Percentiles rank a stretch among this genome's conserved stretches.
These are phyloP conservation scores for Gymnocephalus cernua DNA, from an alignment of 2,113 vertebrate genomes.

Conservation along the genomic window DNA sequence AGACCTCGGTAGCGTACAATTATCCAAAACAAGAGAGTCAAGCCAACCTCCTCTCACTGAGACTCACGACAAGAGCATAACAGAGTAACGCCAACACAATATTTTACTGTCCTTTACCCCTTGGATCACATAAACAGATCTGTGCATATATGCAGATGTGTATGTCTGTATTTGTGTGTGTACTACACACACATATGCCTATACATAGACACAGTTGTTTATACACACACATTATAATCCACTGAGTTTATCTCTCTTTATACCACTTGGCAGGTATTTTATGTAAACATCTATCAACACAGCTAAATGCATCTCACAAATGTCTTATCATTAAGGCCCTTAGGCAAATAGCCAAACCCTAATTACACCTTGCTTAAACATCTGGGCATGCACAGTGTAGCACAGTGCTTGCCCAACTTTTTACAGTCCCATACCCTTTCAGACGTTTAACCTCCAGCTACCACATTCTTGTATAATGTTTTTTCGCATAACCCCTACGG, in stretches of 20 bases:
- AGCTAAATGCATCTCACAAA: slow-evolving; percentile 39
- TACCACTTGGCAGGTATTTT: slow-evolving; percentile 12
- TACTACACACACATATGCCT: slow-evolving; percentile 4
- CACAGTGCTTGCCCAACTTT: too few relatives aligned
- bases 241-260: slow-evolving; percentile 4
- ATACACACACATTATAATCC: background rate
- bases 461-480: too few relatives aligned
- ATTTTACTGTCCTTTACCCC: slow-evolving; percentile 64
- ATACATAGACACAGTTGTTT: slow-evolving; percentile 30
- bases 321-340: slow-evolving; percentile 34
- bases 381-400: slow-evolving; percentile 28
- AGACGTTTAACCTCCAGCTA: too few relatives aligned
- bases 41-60: slow-evolving; percentile 82
- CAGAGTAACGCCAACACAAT: slow-evolving; percentile 63
- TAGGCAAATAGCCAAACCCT: slow-evolving; percentile 29
- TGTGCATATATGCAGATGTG: slow-evolving; percentile 34
- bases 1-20: slow-evolving; percentile 85
- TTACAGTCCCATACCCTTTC: too few relatives aligned
- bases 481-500: too few relatives aligned
- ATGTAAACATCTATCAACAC: slow-evolving; percentile 40
- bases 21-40: slow-evolving; percentile 87
- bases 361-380: slow-evolving; percentile 11
- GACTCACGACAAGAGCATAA: slow-evolving; percentile 77
- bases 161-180: background rate
- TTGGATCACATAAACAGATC: slow-evolving; percentile 44